Base-by-base conservation (phyloP, 1,140 invertebrate genomes). In the Daktulosphaira vitifoliae region DNA sequence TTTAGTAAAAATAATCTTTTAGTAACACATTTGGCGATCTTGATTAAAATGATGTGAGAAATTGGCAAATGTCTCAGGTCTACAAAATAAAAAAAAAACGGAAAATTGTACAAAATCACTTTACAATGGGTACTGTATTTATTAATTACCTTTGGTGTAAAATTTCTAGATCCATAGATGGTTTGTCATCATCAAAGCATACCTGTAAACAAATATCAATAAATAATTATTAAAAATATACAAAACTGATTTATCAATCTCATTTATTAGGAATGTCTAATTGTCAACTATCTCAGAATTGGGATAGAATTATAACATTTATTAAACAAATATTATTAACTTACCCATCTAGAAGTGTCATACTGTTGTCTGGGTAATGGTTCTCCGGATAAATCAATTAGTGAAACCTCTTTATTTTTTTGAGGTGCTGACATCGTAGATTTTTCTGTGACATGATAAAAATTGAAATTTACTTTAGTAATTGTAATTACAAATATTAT, bases 281-380 rank as follows among this genome's bases (percentile, higher is more conserved):
- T n/a, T n/a, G n/a, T n/a, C n/a, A n/a, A n/a, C n/a, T n/a, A n/a
- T n/a, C n/a, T n/a, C n/a, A n/a, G n/a, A n/a, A n/a, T n/a, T n/a
- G n/a, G n/a, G n/a, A n/a, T n/a, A n/a, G n/a, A n/a, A n/a, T n/a
- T n/a, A n/a, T n/a, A n/a, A n/a, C n/a, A n/a, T n/a, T n/a, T n/a
- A n/a, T n/a, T n/a, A n/a, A n/a, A n/a, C n/a, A n/a, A n/a, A n/a
- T n/a, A n/a, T n/a, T n/a, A n/a, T n/a, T 6, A 11, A 20, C 44
- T 62, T 62, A 62, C 56, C 56, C 56, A 62, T 46, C 56, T 62
- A 16, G 56, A 62, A 11, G 56, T 62, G n/a, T 62, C 56, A 25
- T 62, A 62, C 15, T 62, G 56, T 11, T 62, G 56, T 33, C 56
- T 48, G 26, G 56, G 56, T 6, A 62, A 6, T 22, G 56, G 56